These are phyloP conservation scores for Esox niger DNA, from an alignment of 2,113 vertebrate species.

Conservation along the genomic window DNA sequence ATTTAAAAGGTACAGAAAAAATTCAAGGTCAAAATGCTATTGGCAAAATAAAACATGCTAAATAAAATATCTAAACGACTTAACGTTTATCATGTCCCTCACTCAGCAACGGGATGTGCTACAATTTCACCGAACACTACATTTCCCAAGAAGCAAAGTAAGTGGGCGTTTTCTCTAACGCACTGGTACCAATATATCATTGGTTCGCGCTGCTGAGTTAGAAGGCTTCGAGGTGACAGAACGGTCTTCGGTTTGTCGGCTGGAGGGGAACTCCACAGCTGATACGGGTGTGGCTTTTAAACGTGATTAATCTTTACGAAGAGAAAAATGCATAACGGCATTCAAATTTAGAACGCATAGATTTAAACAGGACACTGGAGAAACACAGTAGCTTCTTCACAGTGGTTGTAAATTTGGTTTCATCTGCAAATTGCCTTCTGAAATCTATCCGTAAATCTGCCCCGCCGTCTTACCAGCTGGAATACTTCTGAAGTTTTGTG, in stretches of 20 bases:
- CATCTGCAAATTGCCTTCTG: conserved; percentile 10
- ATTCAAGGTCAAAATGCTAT: too few species aligned
- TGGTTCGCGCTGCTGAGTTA: conserved; percentile 26
- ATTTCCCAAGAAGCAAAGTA: conserved; percentile 60
- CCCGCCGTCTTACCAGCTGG: conserved; percentile 49
- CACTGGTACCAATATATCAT: too few species aligned
- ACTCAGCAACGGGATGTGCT: too few species aligned
- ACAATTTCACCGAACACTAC: conserved; percentile 40
- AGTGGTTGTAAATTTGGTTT: conserved; percentile 3
- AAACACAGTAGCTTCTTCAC: neutral
- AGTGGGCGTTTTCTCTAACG: conserved; percentile 47
- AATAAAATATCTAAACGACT: too few species aligned
- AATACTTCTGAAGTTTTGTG: conserved; percentile 55
- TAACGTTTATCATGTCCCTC: too few species aligned
- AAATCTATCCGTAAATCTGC: conserved; percentile 21
- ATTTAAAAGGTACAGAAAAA: too few species aligned
- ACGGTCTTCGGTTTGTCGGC: conserved; percentile 48
- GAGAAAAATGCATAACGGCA: conserved; percentile 40
- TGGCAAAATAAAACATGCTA: too few species aligned
- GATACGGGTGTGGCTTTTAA: conserved; percentile 74
- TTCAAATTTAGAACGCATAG: conserved; percentile 10
- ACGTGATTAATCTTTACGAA: conserved; percentile 61
- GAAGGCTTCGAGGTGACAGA: conserved; percentile 40
- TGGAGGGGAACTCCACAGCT: conserved; percentile 59
- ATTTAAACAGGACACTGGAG: neutral